These are phyloP conservation scores for Allophyes oxyacanthae DNA, from an alignment of 2,888 invertebrate genomes.

Conservation along the genomic window DNA sequence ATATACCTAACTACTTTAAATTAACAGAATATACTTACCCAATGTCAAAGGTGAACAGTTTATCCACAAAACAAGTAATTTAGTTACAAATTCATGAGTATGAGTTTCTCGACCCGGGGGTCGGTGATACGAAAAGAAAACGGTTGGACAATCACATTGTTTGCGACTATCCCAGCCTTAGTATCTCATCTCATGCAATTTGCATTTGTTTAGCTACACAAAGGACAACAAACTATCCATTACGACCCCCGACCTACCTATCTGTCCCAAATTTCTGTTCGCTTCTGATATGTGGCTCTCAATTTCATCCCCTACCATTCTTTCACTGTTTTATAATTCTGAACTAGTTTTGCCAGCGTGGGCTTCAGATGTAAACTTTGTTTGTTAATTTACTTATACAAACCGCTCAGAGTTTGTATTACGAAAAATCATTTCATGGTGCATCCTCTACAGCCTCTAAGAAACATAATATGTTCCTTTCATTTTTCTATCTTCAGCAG, in stretches of 20 bases:
- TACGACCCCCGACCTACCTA: conserved; percentile 35
- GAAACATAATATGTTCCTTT: too few species aligned
- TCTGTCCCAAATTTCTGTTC: conserved; percentile 22
- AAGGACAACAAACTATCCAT: conserved; percentile 50
- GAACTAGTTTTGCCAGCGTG: conserved; percentile 1
- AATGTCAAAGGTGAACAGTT: conserved; percentile 30
- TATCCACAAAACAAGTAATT: conserved; percentile 36
- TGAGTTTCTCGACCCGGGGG: conserved; percentile 45
- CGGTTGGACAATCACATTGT: conserved; percentile 56
- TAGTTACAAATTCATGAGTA: conserved; percentile 47
- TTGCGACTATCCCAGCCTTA: conserved; percentile 61
- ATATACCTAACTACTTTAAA: neutral
- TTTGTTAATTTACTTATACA: too few species aligned
- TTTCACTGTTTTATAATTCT: conserved; percentile 11
- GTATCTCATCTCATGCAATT: conserved; percentile 55
- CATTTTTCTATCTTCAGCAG: too few species aligned
- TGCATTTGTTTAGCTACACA: conserved; percentile 57
- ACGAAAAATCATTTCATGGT: too few species aligned
- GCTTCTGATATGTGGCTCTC: conserved; percentile 29
- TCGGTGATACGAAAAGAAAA: conserved; percentile 53
- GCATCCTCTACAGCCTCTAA: too few species aligned
- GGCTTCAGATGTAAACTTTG: too few species aligned
- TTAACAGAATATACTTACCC: conserved; percentile 34
- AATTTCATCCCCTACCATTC: conserved; percentile 18
- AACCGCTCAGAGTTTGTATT: too few species aligned